These are phyloP conservation scores for Latrodectus elegans DNA, from an alignment of 2,888 invertebrate species.

Conservation along the genomic window DNA sequence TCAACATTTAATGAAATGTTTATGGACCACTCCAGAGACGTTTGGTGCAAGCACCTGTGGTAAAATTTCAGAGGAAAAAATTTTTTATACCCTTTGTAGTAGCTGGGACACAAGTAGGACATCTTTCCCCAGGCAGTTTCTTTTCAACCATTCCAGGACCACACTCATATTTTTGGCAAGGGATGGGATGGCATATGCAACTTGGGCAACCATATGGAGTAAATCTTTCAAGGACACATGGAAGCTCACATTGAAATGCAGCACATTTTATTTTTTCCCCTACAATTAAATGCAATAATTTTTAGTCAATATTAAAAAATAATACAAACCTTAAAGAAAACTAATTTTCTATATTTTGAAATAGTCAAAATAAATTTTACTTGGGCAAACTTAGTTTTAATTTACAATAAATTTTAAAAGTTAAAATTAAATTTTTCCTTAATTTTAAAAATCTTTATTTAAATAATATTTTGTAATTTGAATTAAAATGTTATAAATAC, in stretches of 20 bases:
- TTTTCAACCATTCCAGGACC: background rate
- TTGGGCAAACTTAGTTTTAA: too few relatives aligned
- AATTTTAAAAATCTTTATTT: too few relatives aligned
- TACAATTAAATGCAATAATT: background rate
- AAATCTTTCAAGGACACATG: constrained; percentile 31
- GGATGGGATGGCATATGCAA: constrained; percentile 28
- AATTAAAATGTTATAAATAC: too few relatives aligned
- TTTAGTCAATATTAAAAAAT: background rate
- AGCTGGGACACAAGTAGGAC: background rate
- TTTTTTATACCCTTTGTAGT: background rate
- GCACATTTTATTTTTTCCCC: constrained; percentile 11
- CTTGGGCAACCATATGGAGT: constrained; percentile 29
- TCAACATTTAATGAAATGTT: too few relatives aligned
- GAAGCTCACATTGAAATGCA: constrained; percentile 45
- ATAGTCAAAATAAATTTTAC: too few relatives aligned
- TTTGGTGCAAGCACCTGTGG: too few relatives aligned
- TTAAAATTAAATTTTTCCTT: too few relatives aligned
- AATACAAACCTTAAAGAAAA: background rate
- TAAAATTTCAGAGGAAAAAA: too few relatives aligned
- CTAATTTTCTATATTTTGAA: too few relatives aligned
- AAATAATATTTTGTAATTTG: too few relatives aligned
- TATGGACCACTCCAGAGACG: too few relatives aligned
- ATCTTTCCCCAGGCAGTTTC: background rate
- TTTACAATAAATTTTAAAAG: too few relatives aligned
- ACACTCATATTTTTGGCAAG: background rate